Percentiles rank a stretch among this genome's conserved stretches.
Evolutionary conservation across 2,888 invertebrate genomes (phyloP).

Genomic region (Metacarcinus magister): DNA sequence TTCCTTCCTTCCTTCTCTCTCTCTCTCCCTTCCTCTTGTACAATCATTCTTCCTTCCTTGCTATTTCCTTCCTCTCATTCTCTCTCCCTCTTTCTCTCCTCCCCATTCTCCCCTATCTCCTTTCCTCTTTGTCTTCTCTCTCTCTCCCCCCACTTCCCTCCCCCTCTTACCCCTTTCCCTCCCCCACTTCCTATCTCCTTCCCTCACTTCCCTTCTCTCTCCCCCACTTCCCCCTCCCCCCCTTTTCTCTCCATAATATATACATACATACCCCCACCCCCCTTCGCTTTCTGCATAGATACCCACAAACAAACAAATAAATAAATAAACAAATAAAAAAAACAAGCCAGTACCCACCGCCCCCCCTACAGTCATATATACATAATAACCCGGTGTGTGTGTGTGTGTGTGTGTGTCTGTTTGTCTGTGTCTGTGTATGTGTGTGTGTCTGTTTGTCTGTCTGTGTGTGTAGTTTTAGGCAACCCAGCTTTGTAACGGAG

Average conservation of each 20-base stretch:
- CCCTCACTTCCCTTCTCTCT: neutral
- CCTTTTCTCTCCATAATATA: neutral
- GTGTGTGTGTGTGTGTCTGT: neutral
- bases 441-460: neutral
- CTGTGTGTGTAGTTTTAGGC: neutral
- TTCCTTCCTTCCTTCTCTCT: neutral
- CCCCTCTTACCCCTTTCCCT: neutral
- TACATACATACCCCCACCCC: neutral
- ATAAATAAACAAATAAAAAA: neutral
- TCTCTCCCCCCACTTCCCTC: neutral
- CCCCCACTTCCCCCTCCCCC: neutral
- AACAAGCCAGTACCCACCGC: neutral
- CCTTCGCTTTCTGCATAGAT: neutral
- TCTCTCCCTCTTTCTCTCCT: neutral
- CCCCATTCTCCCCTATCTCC: neutral
- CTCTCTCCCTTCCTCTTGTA: neutral
- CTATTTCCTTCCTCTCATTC: neutral
- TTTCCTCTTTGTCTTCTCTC: neutral
- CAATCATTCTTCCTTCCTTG: neutral
- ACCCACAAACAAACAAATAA: neutral
- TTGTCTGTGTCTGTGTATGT: neutral
- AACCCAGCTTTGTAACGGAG: neutral
- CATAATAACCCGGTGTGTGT: neutral
- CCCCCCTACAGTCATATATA: neutral
- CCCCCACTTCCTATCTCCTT: neutral